These are phyloP conservation scores for Mus caroli DNA, from an alignment of 2,797 vertebrate species.

Conservation along the genomic window DNA sequence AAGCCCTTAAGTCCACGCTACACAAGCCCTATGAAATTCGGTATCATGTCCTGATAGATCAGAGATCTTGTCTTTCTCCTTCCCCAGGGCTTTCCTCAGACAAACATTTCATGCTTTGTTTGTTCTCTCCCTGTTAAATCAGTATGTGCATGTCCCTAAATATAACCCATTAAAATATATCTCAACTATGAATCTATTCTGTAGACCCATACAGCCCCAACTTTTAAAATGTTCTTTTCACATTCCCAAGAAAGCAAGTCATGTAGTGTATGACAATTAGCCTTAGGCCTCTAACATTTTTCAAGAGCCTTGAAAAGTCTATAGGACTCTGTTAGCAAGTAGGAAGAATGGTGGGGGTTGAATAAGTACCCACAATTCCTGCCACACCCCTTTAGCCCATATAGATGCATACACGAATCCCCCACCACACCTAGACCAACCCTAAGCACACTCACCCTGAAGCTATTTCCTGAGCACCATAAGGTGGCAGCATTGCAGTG, in stretches of 20 bases:
- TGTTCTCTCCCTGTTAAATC: background rate
- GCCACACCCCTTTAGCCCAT: background rate
- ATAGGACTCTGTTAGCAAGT: background rate
- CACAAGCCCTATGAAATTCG: background rate
- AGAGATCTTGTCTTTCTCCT: background rate
- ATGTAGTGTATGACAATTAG: background rate
- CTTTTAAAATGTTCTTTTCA: background rate
- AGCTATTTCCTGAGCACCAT: background rate
- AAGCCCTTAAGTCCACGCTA: background rate
- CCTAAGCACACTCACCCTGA: background rate
- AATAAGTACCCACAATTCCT: background rate
- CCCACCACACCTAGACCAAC: background rate
- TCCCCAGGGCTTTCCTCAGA: background rate
- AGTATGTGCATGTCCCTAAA: background rate
- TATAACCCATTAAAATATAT: background rate
- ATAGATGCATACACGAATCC: background rate
- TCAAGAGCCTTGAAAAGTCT: background rate
- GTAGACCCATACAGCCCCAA: background rate
- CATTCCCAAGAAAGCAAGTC: background rate
- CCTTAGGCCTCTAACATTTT: background rate
- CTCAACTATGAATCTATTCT: background rate
- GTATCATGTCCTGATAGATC: rapidly evolving
- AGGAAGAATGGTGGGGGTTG: background rate
- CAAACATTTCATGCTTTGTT: background rate
- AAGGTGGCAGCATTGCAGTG: background rate